A percentile compares a stretch with the other conserved stretches of the same genome.
Conservation (phyloP, 2,797 vertebrate genomes). For the Percopsis omiscomaycus region DNA sequence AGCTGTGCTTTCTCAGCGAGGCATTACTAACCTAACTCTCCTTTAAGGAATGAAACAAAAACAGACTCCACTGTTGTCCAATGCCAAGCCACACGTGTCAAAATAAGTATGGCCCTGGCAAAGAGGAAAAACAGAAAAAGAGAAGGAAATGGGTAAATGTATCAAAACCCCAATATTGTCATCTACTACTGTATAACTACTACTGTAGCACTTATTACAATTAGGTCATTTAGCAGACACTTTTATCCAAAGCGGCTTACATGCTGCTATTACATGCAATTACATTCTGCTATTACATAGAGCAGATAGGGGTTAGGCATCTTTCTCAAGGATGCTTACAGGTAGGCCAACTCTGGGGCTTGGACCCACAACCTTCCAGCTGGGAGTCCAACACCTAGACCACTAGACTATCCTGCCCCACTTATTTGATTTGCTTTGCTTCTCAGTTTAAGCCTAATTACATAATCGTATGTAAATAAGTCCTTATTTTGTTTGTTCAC, state of each 20-base stretch:
- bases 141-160: conserved; percentile 33
- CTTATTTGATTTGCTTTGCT: conserved; percentile 14
- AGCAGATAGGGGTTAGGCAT: no score
- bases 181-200: conserved; percentile 15
- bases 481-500: neutral
- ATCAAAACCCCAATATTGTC: conserved; percentile 45
- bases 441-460: conserved; percentile 12
- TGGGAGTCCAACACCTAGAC: no score
- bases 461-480: no score
- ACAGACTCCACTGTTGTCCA: conserved; percentile 52
- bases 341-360: no score
- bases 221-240: no score
- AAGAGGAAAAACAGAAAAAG: conserved; percentile 36
- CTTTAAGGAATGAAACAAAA: conserved; percentile 65
- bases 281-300: no score
- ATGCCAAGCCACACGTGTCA: conserved; percentile 72
- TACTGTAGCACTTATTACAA: neutral
- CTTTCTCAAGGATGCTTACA: no score
- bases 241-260: no score
- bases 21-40: conserved; percentile 66
- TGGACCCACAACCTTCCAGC: no score
- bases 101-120: conserved; percentile 64
- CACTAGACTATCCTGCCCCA: conserved; percentile 6
- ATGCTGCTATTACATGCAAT: no score
- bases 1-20: conserved; percentile 73